These are phyloP conservation scores for Alectura lathami DNA, from an alignment of 2,113 vertebrate genomes.

Conservation along the genomic window DNA sequence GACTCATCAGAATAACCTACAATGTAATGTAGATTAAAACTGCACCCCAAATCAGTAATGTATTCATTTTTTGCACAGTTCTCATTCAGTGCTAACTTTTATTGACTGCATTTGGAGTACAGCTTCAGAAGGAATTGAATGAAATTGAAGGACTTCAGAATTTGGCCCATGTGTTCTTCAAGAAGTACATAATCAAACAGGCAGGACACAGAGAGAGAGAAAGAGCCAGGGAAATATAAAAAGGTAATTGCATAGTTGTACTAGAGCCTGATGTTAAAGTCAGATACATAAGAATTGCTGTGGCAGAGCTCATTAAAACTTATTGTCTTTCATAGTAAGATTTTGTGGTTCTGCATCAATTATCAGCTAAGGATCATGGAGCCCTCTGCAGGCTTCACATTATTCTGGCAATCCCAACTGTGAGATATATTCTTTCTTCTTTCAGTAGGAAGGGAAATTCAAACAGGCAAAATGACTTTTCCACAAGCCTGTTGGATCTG, in stretches of 20 bases:
- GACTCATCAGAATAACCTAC: background rate
- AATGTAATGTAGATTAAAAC: background rate
- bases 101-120: background rate
- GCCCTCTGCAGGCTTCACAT: conserved; percentile 13
- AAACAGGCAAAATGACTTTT: background rate
- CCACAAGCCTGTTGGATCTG: background rate
- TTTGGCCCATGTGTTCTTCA: background rate
- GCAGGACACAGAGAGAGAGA: background rate
- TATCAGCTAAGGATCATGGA: conserved; percentile 36
- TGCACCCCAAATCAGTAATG: background rate
- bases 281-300: background rate
- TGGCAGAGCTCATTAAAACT: background rate
- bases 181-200: background rate
- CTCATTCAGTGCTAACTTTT: background rate
- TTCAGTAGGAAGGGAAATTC: background rate
- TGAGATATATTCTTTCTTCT: background rate
- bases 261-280: background rate
- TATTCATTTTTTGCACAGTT: background rate
- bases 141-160: background rate
- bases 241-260: background rate
- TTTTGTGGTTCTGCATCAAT: background rate
- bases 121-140: background rate
- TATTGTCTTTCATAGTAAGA: background rate
- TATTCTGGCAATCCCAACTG: background rate
- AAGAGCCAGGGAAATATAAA: background rate